A percentile compares a stretch with the other conserved stretches of the same genome.
Evolutionary conservation across 2,888 invertebrate species (phyloP).

Genomic region (Agrilus cyanescens): DNA sequence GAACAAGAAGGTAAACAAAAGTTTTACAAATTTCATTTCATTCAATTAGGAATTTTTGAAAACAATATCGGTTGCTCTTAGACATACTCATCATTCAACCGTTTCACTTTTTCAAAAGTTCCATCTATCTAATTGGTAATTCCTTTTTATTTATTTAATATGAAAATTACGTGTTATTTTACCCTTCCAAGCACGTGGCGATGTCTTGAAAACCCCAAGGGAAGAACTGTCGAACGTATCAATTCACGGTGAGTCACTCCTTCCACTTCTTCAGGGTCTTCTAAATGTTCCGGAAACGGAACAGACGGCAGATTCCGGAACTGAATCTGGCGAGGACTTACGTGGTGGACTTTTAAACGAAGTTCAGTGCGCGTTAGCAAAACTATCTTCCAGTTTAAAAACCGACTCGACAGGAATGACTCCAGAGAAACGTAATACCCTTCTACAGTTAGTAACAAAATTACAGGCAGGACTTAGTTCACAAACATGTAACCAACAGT

Average conservation of each 20-base stretch:
- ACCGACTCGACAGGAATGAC: conserved; percentile 33
- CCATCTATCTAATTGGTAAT: not conserved
- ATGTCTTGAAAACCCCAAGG: conserved; percentile 39
- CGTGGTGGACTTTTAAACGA: conserved; percentile 44
- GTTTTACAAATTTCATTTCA: not conserved
- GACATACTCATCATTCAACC: no score
- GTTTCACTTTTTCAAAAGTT: no score
- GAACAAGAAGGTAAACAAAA: conserved; percentile 67
- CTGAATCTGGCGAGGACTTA: conserved; percentile 59
- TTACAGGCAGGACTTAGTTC: conserved; percentile 42
- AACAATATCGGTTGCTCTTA: no score
- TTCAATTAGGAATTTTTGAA: not conserved
- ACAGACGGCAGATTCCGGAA: conserved; percentile 48
- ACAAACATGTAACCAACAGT: conserved; percentile 25
- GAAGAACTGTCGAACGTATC: conserved; percentile 30
- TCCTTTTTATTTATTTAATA: not conserved
- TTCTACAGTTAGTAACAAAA: conserved; percentile 62
- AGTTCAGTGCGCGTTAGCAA: conserved; percentile 33
- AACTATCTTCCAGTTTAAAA: conserved; percentile 32
- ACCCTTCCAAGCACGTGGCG: conserved; percentile 37
- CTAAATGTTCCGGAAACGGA: conserved; percentile 39
- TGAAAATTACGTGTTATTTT: not conserved
- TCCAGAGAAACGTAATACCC: conserved; percentile 65
- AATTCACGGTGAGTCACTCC: conserved; percentile 64
- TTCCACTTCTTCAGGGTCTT: conserved; percentile 55